Conservation (phyloP, 2,113 vertebrate genomes). For the Pithys albifrons region DNA sequence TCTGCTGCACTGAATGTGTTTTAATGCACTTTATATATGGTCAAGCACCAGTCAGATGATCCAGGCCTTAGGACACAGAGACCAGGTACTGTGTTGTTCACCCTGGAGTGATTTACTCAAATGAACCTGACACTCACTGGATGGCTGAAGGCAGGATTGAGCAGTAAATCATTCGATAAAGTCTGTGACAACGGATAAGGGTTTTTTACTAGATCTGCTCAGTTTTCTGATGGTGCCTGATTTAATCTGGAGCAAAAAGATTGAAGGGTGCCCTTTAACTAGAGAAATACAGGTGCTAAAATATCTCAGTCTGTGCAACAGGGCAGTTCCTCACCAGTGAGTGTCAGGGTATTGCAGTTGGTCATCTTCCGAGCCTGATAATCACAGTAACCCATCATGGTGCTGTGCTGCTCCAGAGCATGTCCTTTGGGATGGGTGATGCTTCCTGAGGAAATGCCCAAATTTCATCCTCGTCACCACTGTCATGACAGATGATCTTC, state of each 20-base stretch:
- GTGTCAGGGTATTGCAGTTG: background rate
- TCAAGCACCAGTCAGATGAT: background rate
- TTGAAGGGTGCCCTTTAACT: accelerated
- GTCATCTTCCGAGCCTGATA: background rate
- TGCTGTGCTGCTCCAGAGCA: background rate
- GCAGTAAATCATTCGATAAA: background rate
- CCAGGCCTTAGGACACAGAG: background rate
- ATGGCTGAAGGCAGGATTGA: background rate
- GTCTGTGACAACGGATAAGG: background rate
- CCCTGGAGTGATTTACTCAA: background rate
- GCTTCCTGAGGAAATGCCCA: background rate
- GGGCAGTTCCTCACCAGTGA: background rate
- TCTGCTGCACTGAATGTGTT: background rate
- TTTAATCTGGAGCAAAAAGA: background rate
- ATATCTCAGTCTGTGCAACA: background rate
- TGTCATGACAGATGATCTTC: background rate
- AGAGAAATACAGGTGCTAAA: background rate
- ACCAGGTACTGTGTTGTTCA: background rate
- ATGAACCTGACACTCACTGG: background rate
- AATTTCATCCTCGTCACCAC: background rate
- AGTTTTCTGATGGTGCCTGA: background rate
- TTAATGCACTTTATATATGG: background rate
- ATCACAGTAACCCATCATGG: background rate
- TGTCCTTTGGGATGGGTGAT: background rate
- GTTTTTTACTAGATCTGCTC: background rate